Evolutionary conservation across 2,888 invertebrate genomes (phyloP).

Genomic region (Dysmachus trigonus): DNA sequence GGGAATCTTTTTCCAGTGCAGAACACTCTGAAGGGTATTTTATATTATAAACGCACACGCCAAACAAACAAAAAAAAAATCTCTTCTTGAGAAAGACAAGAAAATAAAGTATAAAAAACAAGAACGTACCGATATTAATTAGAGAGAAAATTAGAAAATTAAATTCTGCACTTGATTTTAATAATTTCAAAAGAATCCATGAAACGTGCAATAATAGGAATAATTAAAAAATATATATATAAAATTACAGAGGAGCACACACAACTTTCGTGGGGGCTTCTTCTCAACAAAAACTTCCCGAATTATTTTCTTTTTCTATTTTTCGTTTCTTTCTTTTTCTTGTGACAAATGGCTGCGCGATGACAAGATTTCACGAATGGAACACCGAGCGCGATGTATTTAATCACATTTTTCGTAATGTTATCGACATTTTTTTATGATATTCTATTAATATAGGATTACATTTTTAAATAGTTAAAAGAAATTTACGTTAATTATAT

Average conservation of each 20-base stretch:
- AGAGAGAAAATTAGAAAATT: background rate
- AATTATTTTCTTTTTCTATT: background rate
- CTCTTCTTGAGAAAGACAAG: background rate
- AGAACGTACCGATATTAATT: background rate
- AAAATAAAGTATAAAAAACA: background rate
- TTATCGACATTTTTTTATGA: background rate
- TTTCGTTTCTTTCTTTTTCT: background rate
- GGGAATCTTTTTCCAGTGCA: background rate
- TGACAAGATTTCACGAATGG: slow-evolving; percentile 19
- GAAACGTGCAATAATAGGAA: background rate
- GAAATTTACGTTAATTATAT: slow-evolving; percentile 11
- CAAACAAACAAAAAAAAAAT: background rate
- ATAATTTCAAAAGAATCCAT: background rate
- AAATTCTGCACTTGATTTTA: background rate
- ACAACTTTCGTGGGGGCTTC: background rate
- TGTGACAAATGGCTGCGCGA: slow-evolving; percentile 42
- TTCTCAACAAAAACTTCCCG: background rate
- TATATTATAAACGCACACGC: background rate
- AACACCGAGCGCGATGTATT: slow-evolving; percentile 2
- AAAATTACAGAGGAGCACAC: background rate
- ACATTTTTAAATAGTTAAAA: background rate
- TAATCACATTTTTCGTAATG: background rate
- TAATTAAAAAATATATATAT: background rate
- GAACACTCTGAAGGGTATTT: background rate
- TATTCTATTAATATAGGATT: background rate